These are phyloP conservation scores for Calephelis virginiensis DNA, from an alignment of 1,140 invertebrate species.

Conservation along the genomic window DNA sequence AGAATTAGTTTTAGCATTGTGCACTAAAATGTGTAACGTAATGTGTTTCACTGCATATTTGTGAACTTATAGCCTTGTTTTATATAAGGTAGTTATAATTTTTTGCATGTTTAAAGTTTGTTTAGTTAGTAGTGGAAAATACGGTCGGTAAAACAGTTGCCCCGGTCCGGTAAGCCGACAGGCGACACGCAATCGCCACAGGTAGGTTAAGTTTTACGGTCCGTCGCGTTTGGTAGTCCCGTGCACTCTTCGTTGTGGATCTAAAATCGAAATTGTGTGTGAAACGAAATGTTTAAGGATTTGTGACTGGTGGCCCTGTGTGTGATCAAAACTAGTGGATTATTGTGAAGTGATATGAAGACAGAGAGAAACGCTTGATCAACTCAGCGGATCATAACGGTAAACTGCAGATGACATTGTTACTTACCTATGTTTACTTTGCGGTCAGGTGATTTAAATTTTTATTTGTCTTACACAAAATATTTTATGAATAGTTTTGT, in stretches of 20 bases:
- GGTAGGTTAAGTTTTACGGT: slow-evolving; percentile 75
- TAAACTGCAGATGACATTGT: slow-evolving; percentile 62
- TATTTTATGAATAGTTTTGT: not conserved
- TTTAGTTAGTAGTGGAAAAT: slow-evolving; percentile 48
- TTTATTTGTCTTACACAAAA: slow-evolving; percentile 22
- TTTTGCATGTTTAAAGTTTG: slow-evolving; percentile 36
- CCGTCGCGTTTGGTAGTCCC: slow-evolving; percentile 66
- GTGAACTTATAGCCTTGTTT: not conserved
- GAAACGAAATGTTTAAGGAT: slow-evolving; percentile 60
- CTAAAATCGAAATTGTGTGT: slow-evolving; percentile 45
- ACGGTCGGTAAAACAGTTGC: slow-evolving; percentile 60
- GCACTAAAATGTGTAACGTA: not conserved
- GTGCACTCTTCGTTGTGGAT: slow-evolving; percentile 61
- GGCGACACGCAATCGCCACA: slow-evolving; percentile 74
- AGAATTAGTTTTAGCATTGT: not conserved
- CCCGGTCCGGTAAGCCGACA: slow-evolving; percentile 49
- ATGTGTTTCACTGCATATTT: not conserved
- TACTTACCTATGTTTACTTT: slow-evolving; percentile 62
- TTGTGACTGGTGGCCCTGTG: slow-evolving; percentile 61
- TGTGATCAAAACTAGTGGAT: slow-evolving; percentile 56
- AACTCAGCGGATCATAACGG: slow-evolving; percentile 68
- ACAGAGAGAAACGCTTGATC: slow-evolving; percentile 48
- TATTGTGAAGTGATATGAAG: slow-evolving; percentile 61
- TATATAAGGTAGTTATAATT: not conserved
- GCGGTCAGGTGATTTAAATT: slow-evolving; percentile 58